Conservation (phyloP, 2,113 vertebrate species). For the Sakesphorus luctuosus region DNA sequence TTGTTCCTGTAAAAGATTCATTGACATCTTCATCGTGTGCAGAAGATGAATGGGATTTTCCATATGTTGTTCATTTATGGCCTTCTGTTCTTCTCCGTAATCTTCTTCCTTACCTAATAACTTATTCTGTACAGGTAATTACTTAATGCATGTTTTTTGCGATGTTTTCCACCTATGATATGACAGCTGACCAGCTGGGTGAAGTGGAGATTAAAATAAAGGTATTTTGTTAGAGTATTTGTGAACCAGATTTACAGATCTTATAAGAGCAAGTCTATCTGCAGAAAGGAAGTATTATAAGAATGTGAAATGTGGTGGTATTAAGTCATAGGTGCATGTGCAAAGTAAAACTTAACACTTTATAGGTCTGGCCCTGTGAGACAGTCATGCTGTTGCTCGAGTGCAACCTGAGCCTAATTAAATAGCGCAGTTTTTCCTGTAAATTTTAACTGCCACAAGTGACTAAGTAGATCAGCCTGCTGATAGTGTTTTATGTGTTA, state of each 20-base stretch:
- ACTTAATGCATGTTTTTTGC: background rate
- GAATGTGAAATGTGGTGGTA: background rate
- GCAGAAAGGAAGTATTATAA: background rate
- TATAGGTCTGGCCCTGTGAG: background rate
- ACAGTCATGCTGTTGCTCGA: background rate
- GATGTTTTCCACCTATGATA: background rate
- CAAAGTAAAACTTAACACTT: background rate
- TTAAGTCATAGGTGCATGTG: background rate
- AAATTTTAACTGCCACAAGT: background rate
- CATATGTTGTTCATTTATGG: constrained; percentile 94
- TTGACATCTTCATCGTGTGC: constrained; percentile 80
- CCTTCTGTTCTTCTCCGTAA: constrained; percentile 90
- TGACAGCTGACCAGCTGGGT: background rate
- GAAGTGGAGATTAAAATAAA: background rate
- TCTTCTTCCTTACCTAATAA: constrained; percentile 91
- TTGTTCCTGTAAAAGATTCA: constrained; percentile 86
- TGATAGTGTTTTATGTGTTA: background rate
- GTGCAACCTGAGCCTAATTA: background rate
- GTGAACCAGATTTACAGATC: background rate
- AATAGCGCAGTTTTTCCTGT: background rate
- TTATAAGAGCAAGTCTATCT: background rate
- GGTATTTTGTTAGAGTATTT: background rate
- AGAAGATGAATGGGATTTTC: constrained; percentile 87
- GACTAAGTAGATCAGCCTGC: background rate
- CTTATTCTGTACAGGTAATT: constrained; percentile 82